A percentile compares a stretch with the other conserved stretches of the same genome.
These are phyloP conservation scores for Aphis gossypii DNA, from an alignment of 1,140 invertebrate genomes.

Conservation along the genomic window DNA sequence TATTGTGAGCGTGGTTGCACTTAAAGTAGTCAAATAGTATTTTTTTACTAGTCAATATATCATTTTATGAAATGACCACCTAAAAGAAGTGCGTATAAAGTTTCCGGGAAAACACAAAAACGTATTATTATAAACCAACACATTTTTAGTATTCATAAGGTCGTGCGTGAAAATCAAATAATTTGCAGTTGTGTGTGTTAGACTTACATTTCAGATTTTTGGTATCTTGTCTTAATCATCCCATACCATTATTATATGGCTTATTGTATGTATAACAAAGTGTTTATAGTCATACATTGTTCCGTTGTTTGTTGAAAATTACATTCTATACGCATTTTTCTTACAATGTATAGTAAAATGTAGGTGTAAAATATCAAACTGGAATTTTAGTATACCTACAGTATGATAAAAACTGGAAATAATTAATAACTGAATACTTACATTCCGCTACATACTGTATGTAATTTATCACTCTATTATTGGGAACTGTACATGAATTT, in stretches of 20 bases:
- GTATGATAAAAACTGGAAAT: too few relatives aligned
- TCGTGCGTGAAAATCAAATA: not conserved
- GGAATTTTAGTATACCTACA: too few relatives aligned
- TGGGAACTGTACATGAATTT: too few relatives aligned
- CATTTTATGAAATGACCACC: not conserved
- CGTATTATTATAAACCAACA: not conserved
- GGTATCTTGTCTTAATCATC: not conserved
- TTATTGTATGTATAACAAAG: not conserved
- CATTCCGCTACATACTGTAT: not conserved
- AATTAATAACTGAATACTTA: not conserved
- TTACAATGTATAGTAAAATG: not conserved
- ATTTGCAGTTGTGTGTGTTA: not conserved
- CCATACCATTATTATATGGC: not conserved
- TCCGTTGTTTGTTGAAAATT: not conserved
- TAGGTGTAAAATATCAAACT: not conserved
- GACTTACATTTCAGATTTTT: not conserved
- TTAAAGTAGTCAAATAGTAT: not conserved
- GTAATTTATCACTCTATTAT: not conserved
- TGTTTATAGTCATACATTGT: not conserved
- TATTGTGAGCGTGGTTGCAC: not conserved
- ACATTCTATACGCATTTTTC: not conserved
- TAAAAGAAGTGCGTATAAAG: not conserved
- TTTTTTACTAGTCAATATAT: not conserved
- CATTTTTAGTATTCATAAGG: not conserved
- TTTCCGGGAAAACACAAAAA: not conserved